These are phyloP conservation scores for Chrysopa pallens DNA, from an alignment of 1,140 invertebrate genomes.

Conservation along the genomic window DNA sequence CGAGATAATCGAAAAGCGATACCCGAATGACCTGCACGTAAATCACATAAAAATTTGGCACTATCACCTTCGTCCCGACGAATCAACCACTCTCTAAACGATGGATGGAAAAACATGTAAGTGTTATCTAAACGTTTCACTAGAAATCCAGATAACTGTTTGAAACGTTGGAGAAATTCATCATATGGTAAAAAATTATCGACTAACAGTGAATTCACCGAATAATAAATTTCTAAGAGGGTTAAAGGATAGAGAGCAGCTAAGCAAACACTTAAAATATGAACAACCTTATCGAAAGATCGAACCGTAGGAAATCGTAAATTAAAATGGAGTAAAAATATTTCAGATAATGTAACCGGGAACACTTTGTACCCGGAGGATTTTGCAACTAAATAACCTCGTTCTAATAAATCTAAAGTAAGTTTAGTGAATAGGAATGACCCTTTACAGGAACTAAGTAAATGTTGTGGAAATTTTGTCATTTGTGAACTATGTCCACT, in stretches of 20 bases:
- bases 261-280: constrained; percentile 75
- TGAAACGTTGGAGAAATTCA: constrained; percentile 73
- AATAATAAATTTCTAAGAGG: constrained; percentile 81
- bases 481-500: constrained; percentile 34
- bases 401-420: constrained; percentile 83
- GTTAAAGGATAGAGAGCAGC: constrained; percentile 81
- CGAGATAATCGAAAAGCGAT: constrained; percentile 80
- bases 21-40: constrained; percentile 74
- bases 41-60: constrained; percentile 76
- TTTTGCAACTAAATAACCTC: constrained; percentile 83
- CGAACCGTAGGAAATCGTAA: constrained; percentile 74
- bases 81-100: constrained; percentile 91
- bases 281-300: constrained; percentile 75
- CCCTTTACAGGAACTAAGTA: constrained; percentile 65
- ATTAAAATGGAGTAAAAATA: constrained; percentile 88
- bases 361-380: constrained; percentile 84
- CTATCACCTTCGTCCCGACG: constrained; percentile 77
- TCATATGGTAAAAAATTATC: constrained; percentile 69
- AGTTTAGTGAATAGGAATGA: constrained; percentile 86
- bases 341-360: constrained; percentile 79
- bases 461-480: constrained; percentile 68
- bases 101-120: constrained; percentile 93
- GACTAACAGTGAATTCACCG: constrained; percentile 68
- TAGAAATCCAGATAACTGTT: constrained; percentile 65
- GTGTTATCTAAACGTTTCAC: constrained; percentile 79